Evolutionary conservation across 2,113 vertebrate genomes (phyloP).

Genomic region (cat (Felis catus)): DNA sequence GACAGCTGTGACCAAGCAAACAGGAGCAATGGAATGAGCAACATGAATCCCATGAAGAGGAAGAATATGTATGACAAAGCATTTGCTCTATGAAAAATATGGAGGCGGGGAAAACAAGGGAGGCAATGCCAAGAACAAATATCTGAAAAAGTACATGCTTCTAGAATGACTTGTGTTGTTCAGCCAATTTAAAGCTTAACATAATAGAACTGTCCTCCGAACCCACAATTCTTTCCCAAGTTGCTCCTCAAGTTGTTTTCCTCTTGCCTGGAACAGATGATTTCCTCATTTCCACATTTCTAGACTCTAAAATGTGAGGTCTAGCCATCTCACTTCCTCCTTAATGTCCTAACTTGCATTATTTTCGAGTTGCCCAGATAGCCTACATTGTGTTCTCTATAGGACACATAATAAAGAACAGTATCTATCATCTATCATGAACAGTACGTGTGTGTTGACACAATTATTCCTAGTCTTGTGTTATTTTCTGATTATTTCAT

Average conservation of each 20-base stretch:
- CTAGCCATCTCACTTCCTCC: background rate
- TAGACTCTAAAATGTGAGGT: background rate
- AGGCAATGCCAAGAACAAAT: conserved; percentile 66
- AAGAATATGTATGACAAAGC: conserved; percentile 58
- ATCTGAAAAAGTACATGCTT: conserved; percentile 55
- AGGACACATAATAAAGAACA: background rate
- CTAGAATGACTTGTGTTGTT: conserved; percentile 44
- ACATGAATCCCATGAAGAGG: background rate
- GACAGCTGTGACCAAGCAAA: conserved; percentile 63
- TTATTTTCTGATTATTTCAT: conserved; percentile 1
- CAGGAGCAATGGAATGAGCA: conserved; percentile 41
- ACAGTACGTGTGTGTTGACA: background rate
- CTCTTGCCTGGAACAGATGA: background rate
- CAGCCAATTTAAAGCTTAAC: conserved; percentile 46
- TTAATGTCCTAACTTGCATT: background rate
- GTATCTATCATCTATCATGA: background rate
- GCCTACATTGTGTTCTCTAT: background rate
- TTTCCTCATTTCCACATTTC: background rate
- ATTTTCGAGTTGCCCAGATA: background rate
- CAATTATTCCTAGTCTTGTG: background rate
- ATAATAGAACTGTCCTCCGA: conserved; percentile 35
- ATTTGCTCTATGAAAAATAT: conserved; percentile 54
- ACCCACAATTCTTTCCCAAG: conserved; percentile 8
- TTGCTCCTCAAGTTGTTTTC: background rate
- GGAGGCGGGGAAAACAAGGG: background rate